Base-by-base conservation (phyloP, 2,888 invertebrate species). In the Yponomeuta evonymella region DNA sequence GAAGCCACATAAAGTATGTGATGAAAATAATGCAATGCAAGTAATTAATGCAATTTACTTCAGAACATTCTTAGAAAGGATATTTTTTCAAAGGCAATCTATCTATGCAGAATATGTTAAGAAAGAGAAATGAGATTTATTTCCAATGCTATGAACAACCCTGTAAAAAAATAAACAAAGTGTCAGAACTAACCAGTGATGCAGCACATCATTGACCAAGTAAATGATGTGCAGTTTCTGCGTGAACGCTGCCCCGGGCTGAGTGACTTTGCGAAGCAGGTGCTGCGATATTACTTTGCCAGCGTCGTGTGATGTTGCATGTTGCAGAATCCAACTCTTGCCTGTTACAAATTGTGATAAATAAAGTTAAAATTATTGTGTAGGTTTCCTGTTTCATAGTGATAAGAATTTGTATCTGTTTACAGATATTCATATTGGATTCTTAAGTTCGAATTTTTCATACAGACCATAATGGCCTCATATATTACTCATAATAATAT, bases 151-250 rank as follows among this genome's bases (percentile, higher is more conserved):
- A 51, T 12, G 51, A 12, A 58, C 6, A 58, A 58, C 15, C 51
- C 51, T 58, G 51, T 58, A 58, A 51, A 58, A 5, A 58, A 58
- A 58, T 58, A 15, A 58, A 15, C 3, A 15, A 58, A 58, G 15
- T 15, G 51, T 48, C 62, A 30, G 76, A 86, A 95, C 95, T 95
- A 94, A 97, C 97, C 97, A 98, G 92, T 99, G 98, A 90, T 99
- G 99, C 71, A 99, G 94, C 74, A 99, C 97, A 94, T 99, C 99
- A 93, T 99, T 99, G 80, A 99, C 97, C 82, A 99, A 94, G 93
- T 99, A 99, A 86, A 99, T 98, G 87, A 99, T 95, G 93, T 99
- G 99, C 72, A 99, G 95, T 88, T 98, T 97, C 90, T 97, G 96
- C 76, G 96, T 95, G 93, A 99, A 99, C 69, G 95, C 94, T 70